Evolutionary conservation across 2,888 invertebrate species (phyloP).

Genomic region (Endotricha flammealis): DNA sequence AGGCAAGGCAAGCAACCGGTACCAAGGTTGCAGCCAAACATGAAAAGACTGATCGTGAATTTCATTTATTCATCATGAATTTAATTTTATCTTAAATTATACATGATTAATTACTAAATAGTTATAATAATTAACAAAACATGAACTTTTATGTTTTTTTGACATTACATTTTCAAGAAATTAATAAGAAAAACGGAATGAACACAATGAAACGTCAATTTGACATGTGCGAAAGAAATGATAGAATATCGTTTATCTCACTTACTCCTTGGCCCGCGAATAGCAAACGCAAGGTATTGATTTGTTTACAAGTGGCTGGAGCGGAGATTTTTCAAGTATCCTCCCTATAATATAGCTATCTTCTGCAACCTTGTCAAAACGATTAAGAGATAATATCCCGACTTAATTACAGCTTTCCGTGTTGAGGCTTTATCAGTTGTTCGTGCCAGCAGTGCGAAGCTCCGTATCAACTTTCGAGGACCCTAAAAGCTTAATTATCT

Average conservation of each 20-base stretch:
- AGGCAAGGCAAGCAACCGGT: no score
- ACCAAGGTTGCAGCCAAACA: no score
- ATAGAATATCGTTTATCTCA: conserved; percentile 15
- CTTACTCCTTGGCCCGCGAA: conserved; percentile 50
- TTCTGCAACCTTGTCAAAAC: conserved; percentile 61
- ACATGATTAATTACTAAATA: no score
- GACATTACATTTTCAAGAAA: no score
- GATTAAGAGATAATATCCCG: conserved; percentile 63
- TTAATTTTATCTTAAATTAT: no score
- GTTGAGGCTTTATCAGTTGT: conserved; percentile 60
- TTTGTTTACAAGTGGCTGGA: conserved; percentile 68
- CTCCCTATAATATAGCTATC: conserved; percentile 50
- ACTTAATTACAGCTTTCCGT: conserved; percentile 68
- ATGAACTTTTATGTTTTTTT: no score
- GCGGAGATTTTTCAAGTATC: conserved; percentile 42
- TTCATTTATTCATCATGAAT: no score
- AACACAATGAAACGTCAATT: no score
- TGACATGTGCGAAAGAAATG: conserved; percentile 11
- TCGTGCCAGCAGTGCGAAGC: conserved; percentile 54
- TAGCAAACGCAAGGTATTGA: conserved; percentile 60
- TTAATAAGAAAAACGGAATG: no score
- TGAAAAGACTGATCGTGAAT: no score
- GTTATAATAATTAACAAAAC: no score
- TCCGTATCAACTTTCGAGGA: conserved; percentile 48
- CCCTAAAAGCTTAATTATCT: conserved; percentile 58